Conservation (phyloP, 2,797 vertebrate species). For the Parotocinclus haroldoi region DNA sequence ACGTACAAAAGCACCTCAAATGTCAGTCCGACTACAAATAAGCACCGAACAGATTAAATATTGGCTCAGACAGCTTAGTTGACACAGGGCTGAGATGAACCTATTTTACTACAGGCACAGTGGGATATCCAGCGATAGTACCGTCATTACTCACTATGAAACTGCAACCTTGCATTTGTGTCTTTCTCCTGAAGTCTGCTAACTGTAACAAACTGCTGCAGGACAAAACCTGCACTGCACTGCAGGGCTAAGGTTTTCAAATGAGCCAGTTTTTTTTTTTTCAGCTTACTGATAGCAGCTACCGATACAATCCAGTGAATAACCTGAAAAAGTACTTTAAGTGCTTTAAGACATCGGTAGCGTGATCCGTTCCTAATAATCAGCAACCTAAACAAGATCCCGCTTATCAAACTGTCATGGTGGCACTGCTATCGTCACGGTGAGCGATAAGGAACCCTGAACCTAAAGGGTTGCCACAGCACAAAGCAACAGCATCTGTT, state of each 20-base stretch:
- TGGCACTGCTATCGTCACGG: neutral
- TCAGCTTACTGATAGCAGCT: slow-evolving; percentile 10
- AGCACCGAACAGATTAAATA: slow-evolving; percentile 50
- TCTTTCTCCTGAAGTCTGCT: slow-evolving; percentile 24
- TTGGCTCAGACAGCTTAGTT: slow-evolving; percentile 35
- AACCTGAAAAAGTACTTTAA: neutral
- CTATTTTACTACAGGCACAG: slow-evolving; percentile 2
- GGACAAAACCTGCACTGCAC: too few relatives aligned
- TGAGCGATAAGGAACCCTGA: too few relatives aligned
- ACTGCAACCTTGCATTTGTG: slow-evolving; percentile 36
- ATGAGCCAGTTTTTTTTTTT: slow-evolving; percentile 9
- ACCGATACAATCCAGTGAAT: too few relatives aligned
- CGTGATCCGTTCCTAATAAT: too few relatives aligned
- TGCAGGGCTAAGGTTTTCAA: too few relatives aligned
- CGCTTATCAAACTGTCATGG: too few relatives aligned
- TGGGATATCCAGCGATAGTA: slow-evolving; percentile 45
- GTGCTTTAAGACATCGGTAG: too few relatives aligned
- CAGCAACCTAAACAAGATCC: too few relatives aligned
- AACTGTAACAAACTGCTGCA: too few relatives aligned
- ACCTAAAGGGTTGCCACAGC: too few relatives aligned
- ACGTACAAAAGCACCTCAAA: too few relatives aligned
- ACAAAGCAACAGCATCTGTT: too few relatives aligned
- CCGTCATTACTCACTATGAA: slow-evolving; percentile 56
- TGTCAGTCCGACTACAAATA: slow-evolving; percentile 13
- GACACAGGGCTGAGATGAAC: slow-evolving; percentile 30